Base-by-base conservation (phyloP, 2,888 invertebrate genomes). In the Tenthredo livida region DNA sequence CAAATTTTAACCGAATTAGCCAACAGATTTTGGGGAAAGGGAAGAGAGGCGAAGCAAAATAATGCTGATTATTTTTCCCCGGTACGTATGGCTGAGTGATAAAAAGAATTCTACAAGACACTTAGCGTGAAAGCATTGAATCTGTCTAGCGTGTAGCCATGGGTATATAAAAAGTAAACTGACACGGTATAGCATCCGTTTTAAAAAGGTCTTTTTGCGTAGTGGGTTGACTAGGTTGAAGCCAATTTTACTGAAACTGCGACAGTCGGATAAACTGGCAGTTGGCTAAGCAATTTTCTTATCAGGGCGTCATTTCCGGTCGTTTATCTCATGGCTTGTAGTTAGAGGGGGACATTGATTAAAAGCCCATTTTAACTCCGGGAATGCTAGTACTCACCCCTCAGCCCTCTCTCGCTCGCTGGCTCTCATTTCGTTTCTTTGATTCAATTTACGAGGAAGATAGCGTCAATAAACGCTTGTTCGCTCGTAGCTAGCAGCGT, bases 221-320 rank as follows among this genome's bases (percentile, higher is more conserved):
- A 54, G 33, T 10, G 89, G 88, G 89, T n/a, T n/a, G n/a, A 88
- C 72, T 21, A 73, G 72, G 40, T 43, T 43, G 88, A 87, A 90
- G 88, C 86, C 89, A 90, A 90, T 91, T 91, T 89, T 89, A 88
- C 84, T 75, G 88, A 86, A 86, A 87, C 87, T 86, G 80, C 86
- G 86, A 82, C 87, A 86, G 84, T 84, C 67, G 85, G 85, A 85
- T 77, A 65, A 85, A 85, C 77, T 67, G 78, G 87, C 90, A 85
- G 84, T 67, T 67, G 89, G 89, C 88, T 91, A 90, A 91, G 91
- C 91, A 90, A 91, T 92, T 92, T 91, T 91, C 91, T 92, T 92
- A 92, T 92, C 92, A 88, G 90, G 86, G 73, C 89, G 91, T 92
- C 91, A 92, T 92, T 92, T 92, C 91, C 92, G 91, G 92, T 91